Conservation (phyloP, 1,140 invertebrate species). For the Cepaea nemoralis region DNA sequence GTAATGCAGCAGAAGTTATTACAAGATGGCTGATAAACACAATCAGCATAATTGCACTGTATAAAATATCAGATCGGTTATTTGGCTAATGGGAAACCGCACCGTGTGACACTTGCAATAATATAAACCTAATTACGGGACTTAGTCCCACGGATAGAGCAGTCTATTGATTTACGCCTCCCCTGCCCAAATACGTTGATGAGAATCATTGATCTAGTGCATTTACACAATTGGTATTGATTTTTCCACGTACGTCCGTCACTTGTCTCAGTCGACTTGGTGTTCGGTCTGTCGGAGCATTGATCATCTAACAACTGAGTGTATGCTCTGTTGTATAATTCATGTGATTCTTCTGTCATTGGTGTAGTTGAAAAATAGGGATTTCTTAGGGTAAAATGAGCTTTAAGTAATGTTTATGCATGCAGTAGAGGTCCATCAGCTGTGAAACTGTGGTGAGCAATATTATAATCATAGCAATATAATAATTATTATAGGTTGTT, state of each 20-base stretch:
- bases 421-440: too few relatives aligned
- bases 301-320: neutral
- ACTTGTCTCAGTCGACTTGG: neutral
- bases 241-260: constrained; percentile 12
- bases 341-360: neutral
- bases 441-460: too few relatives aligned
- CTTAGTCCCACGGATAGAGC: neutral
- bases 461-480: too few relatives aligned
- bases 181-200: neutral
- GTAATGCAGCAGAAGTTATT: too few relatives aligned
- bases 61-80: neutral
- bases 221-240: constrained; percentile 35
- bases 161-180: neutral
- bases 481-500: too few relatives aligned
- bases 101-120: neutral
- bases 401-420: too few relatives aligned
- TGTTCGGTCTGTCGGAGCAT: neutral
- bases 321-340: neutral
- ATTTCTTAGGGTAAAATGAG: too few relatives aligned
- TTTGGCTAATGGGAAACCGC: neutral
- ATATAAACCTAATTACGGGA: neutral
- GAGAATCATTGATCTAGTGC: constrained; percentile 11
- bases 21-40: too few relatives aligned
- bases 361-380: neutral
- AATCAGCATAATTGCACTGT: too few relatives aligned